phyloP scores from a whole-genome alignment of 2,113 vertebrate genomes.

The Cochlearius cochlearius region DNA sequence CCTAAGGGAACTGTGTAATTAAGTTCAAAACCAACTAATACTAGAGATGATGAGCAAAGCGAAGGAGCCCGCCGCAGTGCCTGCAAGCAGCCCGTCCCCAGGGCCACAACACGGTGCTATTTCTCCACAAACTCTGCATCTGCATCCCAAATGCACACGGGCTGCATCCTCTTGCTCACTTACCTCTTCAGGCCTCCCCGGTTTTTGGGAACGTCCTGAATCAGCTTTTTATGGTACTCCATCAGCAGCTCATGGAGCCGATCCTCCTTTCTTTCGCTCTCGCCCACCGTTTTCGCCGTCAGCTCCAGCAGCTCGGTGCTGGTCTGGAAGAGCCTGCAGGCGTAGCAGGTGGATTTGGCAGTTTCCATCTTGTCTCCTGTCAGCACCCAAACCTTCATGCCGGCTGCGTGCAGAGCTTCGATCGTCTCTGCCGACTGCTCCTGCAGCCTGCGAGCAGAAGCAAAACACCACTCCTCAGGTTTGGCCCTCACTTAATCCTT shows the following conservation, averaged over 20 bases:
- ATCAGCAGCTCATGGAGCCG: constrained; percentile 86
- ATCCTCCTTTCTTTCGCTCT: constrained; percentile 79
- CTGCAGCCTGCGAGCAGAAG: constrained; percentile 81
- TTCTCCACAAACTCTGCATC: neutral
- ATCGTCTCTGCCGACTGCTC: constrained; percentile 94
- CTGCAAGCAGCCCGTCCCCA: neutral
- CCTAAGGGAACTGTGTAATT: neutral
- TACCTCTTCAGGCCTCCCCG: constrained; percentile 83
- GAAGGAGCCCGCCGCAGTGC: rapidly evolving
- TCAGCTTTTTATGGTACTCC: constrained; percentile 89
- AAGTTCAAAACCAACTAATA: neutral
- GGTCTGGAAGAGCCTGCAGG: constrained; percentile 91
- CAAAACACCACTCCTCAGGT: rapidly evolving
- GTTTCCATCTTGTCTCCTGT: constrained; percentile 99
- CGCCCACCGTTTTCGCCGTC: constrained; percentile 83
- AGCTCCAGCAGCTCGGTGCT: constrained; percentile 92
- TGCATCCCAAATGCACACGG: rapidly evolving
- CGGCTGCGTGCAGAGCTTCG: constrained; percentile 90
- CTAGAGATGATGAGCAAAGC: neutral
- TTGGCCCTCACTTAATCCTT: rapidly evolving
- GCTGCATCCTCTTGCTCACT: constrained; percentile 44
- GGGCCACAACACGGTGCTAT: rapidly evolving
- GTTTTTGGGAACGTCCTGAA: constrained; percentile 81
- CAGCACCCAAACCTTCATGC: constrained; percentile 96
- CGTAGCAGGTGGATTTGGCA: constrained; percentile 94